These are phyloP conservation scores for Phoxinus dragarum DNA, from an alignment of 2,797 vertebrate species.

Conservation along the genomic window DNA sequence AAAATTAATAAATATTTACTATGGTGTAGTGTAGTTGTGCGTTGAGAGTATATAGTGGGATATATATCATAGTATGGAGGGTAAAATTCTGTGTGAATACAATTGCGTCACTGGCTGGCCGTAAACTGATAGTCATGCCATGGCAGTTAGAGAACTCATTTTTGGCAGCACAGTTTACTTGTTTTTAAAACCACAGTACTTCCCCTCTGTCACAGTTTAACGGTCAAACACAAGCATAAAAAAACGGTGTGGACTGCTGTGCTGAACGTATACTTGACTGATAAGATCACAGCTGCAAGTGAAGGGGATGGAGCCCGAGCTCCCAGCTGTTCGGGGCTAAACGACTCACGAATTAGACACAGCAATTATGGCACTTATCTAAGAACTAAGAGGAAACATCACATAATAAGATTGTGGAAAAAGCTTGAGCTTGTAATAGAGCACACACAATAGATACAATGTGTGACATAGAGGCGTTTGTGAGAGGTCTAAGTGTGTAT, in stretches of 20 bases:
- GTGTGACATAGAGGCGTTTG: neutral
- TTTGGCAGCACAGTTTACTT: neutral
- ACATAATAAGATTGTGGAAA: slow-evolving; percentile 3
- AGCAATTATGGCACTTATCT: slow-evolving; percentile 55
- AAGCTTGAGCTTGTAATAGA: slow-evolving; percentile 40
- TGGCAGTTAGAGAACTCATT: slow-evolving; percentile 15
- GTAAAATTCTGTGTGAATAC: neutral
- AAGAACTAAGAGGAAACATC: slow-evolving; percentile 45
- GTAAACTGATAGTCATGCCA: neutral
- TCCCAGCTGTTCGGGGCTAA: slow-evolving; percentile 48
- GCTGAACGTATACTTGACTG: slow-evolving; percentile 1
- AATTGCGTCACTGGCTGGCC: neutral
- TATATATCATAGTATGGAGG: neutral
- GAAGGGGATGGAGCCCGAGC: slow-evolving; percentile 23
- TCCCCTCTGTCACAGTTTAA: slow-evolving; percentile 16
- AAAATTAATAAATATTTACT: neutral
- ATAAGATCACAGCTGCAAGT: slow-evolving; percentile 44
- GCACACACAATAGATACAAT: slow-evolving; percentile 10
- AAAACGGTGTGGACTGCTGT: neutral
- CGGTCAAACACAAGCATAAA: neutral
- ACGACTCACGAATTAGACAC: slow-evolving; percentile 49
- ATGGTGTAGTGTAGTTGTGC: neutral
- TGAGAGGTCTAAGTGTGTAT: neutral
- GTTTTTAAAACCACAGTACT: neutral
- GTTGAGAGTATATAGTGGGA: neutral